Percentiles rank a stretch among this genome's conserved stretches.
Evolutionary conservation across 2,113 vertebrate genomes (phyloP).

Genomic region (Cichladusa arquata): DNA sequence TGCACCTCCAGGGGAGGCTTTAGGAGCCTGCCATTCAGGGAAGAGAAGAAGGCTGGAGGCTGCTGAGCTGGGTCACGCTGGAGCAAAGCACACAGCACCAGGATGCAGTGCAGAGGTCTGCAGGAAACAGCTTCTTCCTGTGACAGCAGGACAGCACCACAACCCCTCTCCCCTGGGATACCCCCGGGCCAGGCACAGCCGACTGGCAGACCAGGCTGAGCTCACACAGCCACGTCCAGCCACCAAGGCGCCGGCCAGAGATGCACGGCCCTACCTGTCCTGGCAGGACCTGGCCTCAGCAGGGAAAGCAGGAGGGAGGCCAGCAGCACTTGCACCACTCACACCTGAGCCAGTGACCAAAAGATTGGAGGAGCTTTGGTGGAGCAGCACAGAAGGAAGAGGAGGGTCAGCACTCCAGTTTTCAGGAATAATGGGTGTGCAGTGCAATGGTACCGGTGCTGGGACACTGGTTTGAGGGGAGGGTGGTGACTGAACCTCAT

Average conservation of each 20-base stretch:
- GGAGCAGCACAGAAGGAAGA: neutral
- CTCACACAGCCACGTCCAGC: neutral
- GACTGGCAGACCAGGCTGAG: neutral
- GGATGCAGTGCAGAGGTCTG: neutral
- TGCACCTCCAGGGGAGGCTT: neutral
- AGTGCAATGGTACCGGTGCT: accelerated
- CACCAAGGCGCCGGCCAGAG: accelerated
- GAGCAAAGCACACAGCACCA: neutral
- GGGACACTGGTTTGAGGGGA: neutral
- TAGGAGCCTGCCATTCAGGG: neutral
- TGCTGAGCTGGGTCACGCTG: neutral
- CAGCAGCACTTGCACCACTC: neutral
- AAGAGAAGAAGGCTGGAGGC: neutral
- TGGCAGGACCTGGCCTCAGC: neutral
- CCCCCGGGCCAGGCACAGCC: neutral
- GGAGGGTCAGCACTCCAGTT: neutral
- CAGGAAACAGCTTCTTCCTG: conserved; percentile 45
- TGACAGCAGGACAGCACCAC: neutral
- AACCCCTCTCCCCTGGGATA: neutral
- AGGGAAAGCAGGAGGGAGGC: neutral
- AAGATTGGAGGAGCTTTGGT: neutral
- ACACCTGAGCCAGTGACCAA: neutral
- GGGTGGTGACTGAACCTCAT: neutral
- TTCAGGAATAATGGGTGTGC: neutral
- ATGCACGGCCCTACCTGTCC: neutral